Conservation (phyloP, 2,888 invertebrate species). For the Ditula angustiorana region DNA sequence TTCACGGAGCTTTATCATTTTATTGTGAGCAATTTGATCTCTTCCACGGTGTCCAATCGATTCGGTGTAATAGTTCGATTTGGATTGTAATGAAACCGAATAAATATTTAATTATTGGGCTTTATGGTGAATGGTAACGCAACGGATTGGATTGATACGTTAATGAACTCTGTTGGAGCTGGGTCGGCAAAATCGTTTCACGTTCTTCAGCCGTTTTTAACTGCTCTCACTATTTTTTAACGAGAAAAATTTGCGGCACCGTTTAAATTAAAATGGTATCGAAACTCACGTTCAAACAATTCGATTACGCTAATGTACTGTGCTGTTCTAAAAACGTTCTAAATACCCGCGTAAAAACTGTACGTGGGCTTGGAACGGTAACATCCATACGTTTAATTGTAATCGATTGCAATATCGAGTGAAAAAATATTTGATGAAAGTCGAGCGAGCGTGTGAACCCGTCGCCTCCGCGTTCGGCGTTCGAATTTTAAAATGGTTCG, state of each 20-base stretch:
- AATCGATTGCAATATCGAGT: slow-evolving; percentile 48
- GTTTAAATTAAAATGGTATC: slow-evolving; percentile 52
- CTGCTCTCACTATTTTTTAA: slow-evolving; percentile 28
- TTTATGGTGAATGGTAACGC: slow-evolving; percentile 81
- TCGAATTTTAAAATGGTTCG: slow-evolving; percentile 51
- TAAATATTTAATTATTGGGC: slow-evolving; percentile 81
- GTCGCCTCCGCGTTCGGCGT: slow-evolving; percentile 54
- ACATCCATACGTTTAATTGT: slow-evolving; percentile 31
- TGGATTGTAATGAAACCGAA: slow-evolving; percentile 77
- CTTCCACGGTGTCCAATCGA: slow-evolving; percentile 79
- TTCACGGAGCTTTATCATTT: slow-evolving; percentile 70
- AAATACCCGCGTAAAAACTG: slow-evolving; percentile 29
- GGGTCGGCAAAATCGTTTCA: slow-evolving; percentile 43
- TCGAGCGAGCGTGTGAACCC: slow-evolving; percentile 59
- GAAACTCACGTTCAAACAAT: slow-evolving; percentile 36
- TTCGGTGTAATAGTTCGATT: slow-evolving; percentile 70
- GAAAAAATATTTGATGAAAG: slow-evolving; percentile 52
- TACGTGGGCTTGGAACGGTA: slow-evolving; percentile 28
- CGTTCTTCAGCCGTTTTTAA: slow-evolving; percentile 21
- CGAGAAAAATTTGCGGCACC: slow-evolving; percentile 42
- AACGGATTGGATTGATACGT: slow-evolving; percentile 69
- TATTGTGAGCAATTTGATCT: slow-evolving; percentile 69
- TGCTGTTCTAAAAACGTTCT: slow-evolving; percentile 33
- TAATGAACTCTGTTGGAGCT: slow-evolving; percentile 72
- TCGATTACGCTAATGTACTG: slow-evolving; percentile 38